Conservation (phyloP, 1,140 invertebrate genomes). For the Megalopta genalis region DNA sequence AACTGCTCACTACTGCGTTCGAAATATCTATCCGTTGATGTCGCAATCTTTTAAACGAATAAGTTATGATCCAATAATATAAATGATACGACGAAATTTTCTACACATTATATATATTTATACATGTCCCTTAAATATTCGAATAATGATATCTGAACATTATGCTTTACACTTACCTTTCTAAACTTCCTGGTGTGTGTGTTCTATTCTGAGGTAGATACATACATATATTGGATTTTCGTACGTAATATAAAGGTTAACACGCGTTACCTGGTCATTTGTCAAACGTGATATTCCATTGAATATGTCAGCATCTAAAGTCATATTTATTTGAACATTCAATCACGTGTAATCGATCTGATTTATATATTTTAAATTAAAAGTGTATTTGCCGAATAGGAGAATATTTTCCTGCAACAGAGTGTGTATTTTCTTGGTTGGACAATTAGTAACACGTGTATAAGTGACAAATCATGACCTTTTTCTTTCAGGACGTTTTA, state of each 20-base stretch:
- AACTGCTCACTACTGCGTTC: not conserved
- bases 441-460: not conserved
- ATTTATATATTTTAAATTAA: slow-evolving; percentile 4
- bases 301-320: not conserved
- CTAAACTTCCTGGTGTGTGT: slow-evolving; percentile 31
- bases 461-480: slow-evolving; percentile 36
- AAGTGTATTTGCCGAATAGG: not conserved
- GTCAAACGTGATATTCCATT: slow-evolving; percentile 14
- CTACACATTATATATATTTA: not conserved
- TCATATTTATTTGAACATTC: not conserved
- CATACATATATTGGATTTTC: slow-evolving; percentile 40
- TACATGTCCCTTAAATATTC: not conserved
- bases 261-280: slow-evolving; percentile 3
- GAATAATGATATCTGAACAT: not conserved
- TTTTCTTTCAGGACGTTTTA: slow-evolving; percentile 39
- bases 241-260: slow-evolving; percentile 50
- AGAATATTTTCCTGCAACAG: not conserved
- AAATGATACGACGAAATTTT: not conserved
- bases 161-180: slow-evolving; percentile 13
- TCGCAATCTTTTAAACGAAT: not conserved
- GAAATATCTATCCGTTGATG: not conserved
- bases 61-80: not conserved
- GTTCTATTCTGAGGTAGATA: slow-evolving; percentile 44
- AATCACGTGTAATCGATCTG: not conserved
- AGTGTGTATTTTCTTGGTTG: not conserved